Conservation (phyloP, 2,113 vertebrate species). For the Progne subis region DNA sequence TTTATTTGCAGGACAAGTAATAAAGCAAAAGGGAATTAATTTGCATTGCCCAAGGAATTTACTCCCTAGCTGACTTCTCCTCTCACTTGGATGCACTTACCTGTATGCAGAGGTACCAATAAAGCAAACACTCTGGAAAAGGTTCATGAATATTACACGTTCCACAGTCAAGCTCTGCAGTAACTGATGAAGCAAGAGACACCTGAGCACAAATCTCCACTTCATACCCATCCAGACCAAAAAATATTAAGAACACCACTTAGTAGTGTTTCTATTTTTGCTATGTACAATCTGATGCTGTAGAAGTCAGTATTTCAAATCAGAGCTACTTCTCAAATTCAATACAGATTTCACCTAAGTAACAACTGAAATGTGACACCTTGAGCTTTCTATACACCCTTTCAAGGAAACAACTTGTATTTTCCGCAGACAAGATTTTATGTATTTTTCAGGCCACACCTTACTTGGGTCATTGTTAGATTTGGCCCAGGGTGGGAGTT, state of each 20-base stretch:
- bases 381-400: not conserved
- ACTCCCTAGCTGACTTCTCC: not conserved
- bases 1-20: not conserved
- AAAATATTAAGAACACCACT: not conserved
- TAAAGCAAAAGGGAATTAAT: not conserved
- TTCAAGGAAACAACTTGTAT: not conserved
- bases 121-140: not conserved
- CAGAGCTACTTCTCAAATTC: not conserved
- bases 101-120: not conserved
- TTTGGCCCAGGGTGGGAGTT: accelerated
- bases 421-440: not conserved
- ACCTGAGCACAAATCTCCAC: not conserved
- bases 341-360: not conserved
- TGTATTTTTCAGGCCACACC: not conserved
- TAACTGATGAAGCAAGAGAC: not conserved
- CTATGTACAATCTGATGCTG: not conserved
- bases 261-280: not conserved
- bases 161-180: not conserved
- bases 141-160: not conserved
- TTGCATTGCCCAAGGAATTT: not conserved
- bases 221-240: not conserved
- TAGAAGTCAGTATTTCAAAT: not conserved
- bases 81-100: not conserved
- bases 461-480: not conserved
- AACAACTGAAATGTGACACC: not conserved